Evolutionary conservation across 2,888 invertebrate species (phyloP).

Genomic region (Napeogenes sylphis): DNA sequence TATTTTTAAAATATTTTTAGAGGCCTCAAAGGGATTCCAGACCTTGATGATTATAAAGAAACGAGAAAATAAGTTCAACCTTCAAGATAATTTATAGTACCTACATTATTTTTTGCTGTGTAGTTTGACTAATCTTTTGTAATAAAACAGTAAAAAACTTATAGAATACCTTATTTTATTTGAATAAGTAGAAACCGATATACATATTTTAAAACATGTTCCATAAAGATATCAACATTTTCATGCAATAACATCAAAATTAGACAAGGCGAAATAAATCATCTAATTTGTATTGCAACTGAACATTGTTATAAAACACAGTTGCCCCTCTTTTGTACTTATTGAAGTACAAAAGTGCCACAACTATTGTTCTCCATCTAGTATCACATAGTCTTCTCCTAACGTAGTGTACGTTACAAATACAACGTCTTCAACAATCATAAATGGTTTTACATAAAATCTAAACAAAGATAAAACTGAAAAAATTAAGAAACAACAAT

Average conservation of each 20-base stretch:
- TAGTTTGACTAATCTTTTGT: too few species aligned
- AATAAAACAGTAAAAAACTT: too few species aligned
- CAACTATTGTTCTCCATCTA: not conserved
- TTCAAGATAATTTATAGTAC: conserved; percentile 1
- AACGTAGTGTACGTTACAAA: not conserved
- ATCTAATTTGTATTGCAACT: not conserved
- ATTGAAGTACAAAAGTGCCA: not conserved
- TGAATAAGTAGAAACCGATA: too few species aligned
- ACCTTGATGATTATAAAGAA: conserved; percentile 53
- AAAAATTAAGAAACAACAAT: not conserved
- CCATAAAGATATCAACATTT: not conserved
- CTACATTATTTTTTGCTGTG: too few species aligned
- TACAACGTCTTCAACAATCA: not conserved
- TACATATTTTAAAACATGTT: too few species aligned
- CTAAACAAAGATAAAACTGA: not conserved
- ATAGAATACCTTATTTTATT: too few species aligned
- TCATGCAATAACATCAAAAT: too few species aligned
- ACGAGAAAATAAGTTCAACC: conserved; percentile 18
- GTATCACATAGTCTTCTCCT: not conserved
- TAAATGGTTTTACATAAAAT: not conserved
- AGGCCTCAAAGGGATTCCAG: conserved; percentile 70
- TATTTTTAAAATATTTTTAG: conserved; percentile 45
- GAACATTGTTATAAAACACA: not conserved
- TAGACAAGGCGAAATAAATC: not conserved
- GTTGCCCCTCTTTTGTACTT: too few species aligned